Percentiles rank a stretch among this genome's conserved stretches.
Conservation (phyloP, 2,888 invertebrate species). For the Platycnemis pennipes region DNA sequence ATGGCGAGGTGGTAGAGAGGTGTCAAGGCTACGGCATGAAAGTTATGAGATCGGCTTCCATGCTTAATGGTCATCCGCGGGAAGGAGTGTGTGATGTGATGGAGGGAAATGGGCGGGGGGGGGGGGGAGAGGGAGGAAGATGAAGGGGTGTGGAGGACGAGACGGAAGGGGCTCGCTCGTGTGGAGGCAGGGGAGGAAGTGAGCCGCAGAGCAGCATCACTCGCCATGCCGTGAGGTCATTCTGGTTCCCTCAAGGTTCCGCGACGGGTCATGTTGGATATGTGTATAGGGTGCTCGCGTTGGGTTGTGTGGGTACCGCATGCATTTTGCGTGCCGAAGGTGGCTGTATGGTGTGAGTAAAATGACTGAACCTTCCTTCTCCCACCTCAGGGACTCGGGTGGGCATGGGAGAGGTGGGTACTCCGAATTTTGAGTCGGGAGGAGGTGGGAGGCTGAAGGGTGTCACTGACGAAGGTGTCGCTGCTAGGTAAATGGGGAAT, state of each 20-base stretch:
- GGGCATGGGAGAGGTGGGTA: neutral
- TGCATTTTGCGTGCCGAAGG: neutral
- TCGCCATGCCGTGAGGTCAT: slow-evolving; percentile 25
- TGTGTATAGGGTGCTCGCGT: neutral
- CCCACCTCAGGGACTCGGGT: neutral
- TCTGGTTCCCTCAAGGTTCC: slow-evolving; percentile 38
- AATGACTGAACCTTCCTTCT: slow-evolving; percentile 43
- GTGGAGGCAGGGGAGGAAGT: too few relatives aligned
- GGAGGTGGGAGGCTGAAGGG: neutral
- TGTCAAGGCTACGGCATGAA: neutral
- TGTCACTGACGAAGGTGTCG: neutral
- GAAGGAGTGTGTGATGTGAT: neutral
- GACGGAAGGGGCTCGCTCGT: neutral
- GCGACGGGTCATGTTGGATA: slow-evolving; percentile 31
- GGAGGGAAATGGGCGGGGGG: neutral
- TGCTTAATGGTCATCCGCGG: neutral
- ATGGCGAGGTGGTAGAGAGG: neutral
- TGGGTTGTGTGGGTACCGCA: neutral
- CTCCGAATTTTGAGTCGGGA: neutral
- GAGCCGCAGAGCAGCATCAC: neutral
- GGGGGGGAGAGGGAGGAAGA: neutral
- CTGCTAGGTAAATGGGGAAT: neutral
- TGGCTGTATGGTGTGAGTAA: neutral
- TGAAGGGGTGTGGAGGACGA: neutral
- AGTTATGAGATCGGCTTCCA: slow-evolving; percentile 65